Evolutionary conservation across 2,888 invertebrate genomes (phyloP), one percentile per base, ranked within the genome.

Genomic region (Opisthograptis luteolata): DNA sequence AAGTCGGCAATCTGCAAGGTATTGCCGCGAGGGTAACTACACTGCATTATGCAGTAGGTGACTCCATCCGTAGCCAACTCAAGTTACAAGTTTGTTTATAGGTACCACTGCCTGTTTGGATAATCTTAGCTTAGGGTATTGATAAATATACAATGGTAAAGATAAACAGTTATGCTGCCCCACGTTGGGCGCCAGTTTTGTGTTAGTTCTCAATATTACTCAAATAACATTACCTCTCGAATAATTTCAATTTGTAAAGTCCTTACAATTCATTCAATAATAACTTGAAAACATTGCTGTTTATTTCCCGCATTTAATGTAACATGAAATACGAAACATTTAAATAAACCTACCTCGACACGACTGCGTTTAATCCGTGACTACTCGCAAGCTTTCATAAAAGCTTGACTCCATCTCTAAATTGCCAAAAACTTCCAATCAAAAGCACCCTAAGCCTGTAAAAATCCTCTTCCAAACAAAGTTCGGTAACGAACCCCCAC

Each of bases 11-110:
- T 59, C 55, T 47, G 50, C 51, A 44, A 51, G 58, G 58, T 54
- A 60, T 58, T 58, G 60, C 56, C 55, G 50, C 22, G 54, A 51
- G 44, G 47, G 50, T 50, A 58, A 51, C 55, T 57, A 54, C 32
- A 48, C 37, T 55, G 58, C 60, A 60, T 60, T 49, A 60, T 60
- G 55, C 60, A 60, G 5, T 19, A 39, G 50, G 46, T 47, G 42
- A 47, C 47, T 50, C 41, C 55, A 39, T 42, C 49, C 48, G 28
- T 35, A 25, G 20, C 19, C 22, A 24, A 39, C 31, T 39, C 8
- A 20, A 42, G 30, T 36, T 13, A 37, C 40, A 54, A 55, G 46
- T 57, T 60, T 45, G 46, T 41, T 45, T 52, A 39, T 39, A n/a
- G n/a, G n/a, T n/a, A 46, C 37, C 32, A 19, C 13, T 35, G 27